Base-by-base conservation (phyloP, 2,797 vertebrate species). In the Siniperca scherzeri region DNA sequence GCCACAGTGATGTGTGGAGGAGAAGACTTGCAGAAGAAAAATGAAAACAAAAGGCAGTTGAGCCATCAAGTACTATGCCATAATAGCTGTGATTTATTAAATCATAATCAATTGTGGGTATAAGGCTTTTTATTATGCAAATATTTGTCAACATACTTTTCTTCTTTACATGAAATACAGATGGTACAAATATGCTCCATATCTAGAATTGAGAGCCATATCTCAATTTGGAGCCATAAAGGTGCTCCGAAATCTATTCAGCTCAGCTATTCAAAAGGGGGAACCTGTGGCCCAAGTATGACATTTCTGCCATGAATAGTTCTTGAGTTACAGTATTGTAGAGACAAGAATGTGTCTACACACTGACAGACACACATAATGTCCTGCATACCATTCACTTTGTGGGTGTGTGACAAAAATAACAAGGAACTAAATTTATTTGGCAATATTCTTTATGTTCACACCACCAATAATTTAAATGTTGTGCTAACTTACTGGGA, bases 1-100 rank as follows among this genome's bases (percentile, higher is more conserved):
- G 87, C 88, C 59, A 92, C 81, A 25, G 59, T 80, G 68, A 91
- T 90, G 36, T 90, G 84, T 16, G 94, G 93, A 27, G 94, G 86
- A 79, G 21, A 90, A 65, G 68, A 80, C 93, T 94, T 64, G 8
- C 6, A 78, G 59, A 80, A 42, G 1, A 78, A 70, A 81, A 50
- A 73, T 5, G 0, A 22, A 33, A 50, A 78, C 7, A 64, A 68
- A 57, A 33, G 22, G 7, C 33, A 55, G 1, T 11, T 77, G 0
- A 71, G 55, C 19, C 27, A 16, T 68, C 12, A 73, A 50, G 14
- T 42, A 25, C 72, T 77, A 22, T 2, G 8, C 11, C 11, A 64
- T 50, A 56, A 70, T 17, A 55, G 1, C 7, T 69, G 38, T 19
- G n/a, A 71, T 60, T 56, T 36, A 65, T 53, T 40, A 27, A 33